Percentiles rank a stretch among this genome's conserved stretches.
Conservation (phyloP, 2,888 invertebrate genomes). For the Cyrtodaria siliqua region DNA sequence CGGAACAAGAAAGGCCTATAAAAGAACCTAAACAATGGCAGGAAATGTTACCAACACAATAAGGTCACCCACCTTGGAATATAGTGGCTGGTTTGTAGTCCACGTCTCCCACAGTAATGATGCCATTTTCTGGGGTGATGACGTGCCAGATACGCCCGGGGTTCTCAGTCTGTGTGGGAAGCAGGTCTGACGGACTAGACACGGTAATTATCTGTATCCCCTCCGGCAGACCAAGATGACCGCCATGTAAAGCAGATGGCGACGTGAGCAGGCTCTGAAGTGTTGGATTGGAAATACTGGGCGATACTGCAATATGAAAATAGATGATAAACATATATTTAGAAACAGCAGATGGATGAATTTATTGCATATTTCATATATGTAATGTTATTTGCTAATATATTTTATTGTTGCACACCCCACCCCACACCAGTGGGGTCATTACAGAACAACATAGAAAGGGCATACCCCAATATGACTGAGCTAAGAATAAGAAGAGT, state of each 20-base stretch:
- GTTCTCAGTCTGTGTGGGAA: constrained; percentile 63
- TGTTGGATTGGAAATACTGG: constrained; percentile 72
- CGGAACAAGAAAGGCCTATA: not conserved
- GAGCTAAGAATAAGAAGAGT: no score
- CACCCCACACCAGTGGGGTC: no score
- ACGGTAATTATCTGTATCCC: constrained; percentile 81
- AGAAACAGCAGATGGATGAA: no score
- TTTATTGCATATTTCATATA: no score
- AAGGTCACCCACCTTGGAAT: no score
- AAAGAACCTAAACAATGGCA: not conserved
- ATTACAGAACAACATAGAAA: no score
- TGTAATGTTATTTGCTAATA: no score
- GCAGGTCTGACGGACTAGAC: constrained; percentile 70
- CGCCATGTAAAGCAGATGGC: constrained; percentile 64
- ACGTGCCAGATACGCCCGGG: constrained; percentile 77
- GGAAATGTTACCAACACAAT: not conserved
- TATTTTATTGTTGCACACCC: no score
- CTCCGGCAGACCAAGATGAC: constrained; percentile 67
- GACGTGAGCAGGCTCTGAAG: constrained; percentile 79
- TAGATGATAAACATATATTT: not conserved
- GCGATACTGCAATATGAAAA: constrained; percentile 48
- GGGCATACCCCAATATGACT: no score
- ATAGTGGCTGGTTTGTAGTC: constrained; percentile 37
- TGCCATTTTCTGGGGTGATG: constrained; percentile 75
- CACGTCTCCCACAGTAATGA: constrained; percentile 74